Base-by-base conservation (phyloP, 2,797 vertebrate species). In the Syndactyla subalaris region DNA sequence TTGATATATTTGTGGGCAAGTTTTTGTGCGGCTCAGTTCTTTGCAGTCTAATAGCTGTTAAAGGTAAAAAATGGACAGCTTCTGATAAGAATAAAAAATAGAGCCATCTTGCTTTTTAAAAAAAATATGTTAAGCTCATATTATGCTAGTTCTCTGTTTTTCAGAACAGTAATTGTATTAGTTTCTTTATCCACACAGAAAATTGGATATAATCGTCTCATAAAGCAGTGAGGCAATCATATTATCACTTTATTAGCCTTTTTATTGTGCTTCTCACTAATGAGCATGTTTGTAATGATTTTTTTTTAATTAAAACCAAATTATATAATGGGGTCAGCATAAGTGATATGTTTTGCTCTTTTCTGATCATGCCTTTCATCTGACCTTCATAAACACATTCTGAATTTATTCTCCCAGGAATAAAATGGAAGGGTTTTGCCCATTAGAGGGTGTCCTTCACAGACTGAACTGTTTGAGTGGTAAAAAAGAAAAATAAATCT, bases 191-290 rank as follows among this genome's bases (percentile, higher is more conserved):
- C 72, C 72, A 87, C 72, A 93, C 59, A 80, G 88, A 89, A 92
- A 89, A 95, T 95, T 93, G 49, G 54, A 66, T 76, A 7, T 95
- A 93, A 94, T 95, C 43, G 55, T 70, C 85, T 91, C 91, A 88
- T 82, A 86, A 92, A 93, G 86, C 77, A 92, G 62, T 61, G 67
- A 95, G 78, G 61, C 74, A 95, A 92, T 95, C 58, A 85, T 93
- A 73, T 94, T 95, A 94, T 68, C 92, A 89, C 57, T 92, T 95
- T 87, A 89, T 95, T 96, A 95, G 75, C 30, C 57, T 80, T 90
- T 89, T 93, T 77, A 74, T 80, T 91, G 34, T 85, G 52, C 77
- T 82, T 88, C 62, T 86, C 34, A 54, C 59, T 96, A 78, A 93
- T 82, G 52, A 77, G 36, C 55, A 38, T 85, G 84, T 83, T 90